Percentiles rank a stretch among this genome's conserved stretches.
Conservation (phyloP, 2,113 vertebrate genomes). For the Apaloderma vittatum region DNA sequence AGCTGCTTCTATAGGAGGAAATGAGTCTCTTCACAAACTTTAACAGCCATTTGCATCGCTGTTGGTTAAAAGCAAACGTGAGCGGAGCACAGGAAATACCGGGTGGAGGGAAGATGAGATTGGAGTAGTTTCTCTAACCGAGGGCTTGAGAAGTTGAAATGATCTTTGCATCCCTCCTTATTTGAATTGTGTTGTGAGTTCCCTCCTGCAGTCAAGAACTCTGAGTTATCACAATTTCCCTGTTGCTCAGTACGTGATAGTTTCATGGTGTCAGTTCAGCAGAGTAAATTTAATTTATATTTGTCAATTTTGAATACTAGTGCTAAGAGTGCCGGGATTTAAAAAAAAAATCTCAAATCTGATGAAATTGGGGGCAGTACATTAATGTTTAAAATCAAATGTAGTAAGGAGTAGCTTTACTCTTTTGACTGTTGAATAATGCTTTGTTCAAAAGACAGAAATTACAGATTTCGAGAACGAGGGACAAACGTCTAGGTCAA, state of each 20-base stretch:
- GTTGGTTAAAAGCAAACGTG: background rate
- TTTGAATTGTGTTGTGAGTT: background rate
- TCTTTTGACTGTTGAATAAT: background rate
- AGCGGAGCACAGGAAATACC: fast-evolving
- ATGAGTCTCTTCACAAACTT: background rate
- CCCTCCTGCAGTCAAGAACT: background rate
- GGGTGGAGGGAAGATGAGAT: background rate
- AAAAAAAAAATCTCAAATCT: background rate
- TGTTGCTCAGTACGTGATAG: background rate
- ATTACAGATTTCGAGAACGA: background rate
- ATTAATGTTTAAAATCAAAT: background rate
- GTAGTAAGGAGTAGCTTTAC: background rate
- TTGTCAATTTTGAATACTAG: background rate
- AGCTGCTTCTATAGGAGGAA: background rate
- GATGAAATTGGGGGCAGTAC: background rate
- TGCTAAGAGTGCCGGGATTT: background rate
- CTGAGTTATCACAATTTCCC: background rate
- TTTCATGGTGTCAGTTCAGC: background rate
- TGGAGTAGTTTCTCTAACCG: background rate
- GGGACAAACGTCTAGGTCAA: background rate
- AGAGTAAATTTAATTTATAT: background rate
- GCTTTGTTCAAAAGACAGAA: background rate
- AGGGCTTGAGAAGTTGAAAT: background rate
- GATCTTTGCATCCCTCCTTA: background rate
- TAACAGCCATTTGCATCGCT: background rate